Conservation (phyloP, 2,888 invertebrate species). For the Pandemis corylana region DNA sequence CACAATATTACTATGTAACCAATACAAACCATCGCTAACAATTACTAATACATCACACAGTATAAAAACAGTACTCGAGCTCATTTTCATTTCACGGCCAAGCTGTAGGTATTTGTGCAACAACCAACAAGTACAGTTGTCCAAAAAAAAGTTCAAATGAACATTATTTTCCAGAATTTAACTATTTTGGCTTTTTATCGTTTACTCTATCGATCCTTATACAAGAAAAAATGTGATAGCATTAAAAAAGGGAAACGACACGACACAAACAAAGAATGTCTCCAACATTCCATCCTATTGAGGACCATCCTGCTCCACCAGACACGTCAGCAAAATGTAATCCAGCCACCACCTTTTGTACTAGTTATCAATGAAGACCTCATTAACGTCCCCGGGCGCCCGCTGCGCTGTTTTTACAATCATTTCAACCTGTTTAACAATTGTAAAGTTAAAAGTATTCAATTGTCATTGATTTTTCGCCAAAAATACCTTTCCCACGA, state of each 20-base stretch:
- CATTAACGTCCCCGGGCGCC: background rate
- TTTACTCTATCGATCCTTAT: too few species aligned
- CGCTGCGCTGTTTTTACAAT: conserved; percentile 3
- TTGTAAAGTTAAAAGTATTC: conserved; percentile 8
- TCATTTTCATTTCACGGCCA: background rate
- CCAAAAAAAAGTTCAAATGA: too few species aligned
- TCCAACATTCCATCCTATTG: too few species aligned
- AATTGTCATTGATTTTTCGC: background rate
- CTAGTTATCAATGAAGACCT: background rate
- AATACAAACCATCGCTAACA: background rate
- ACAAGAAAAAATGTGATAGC: too few species aligned
- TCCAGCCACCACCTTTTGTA: background rate
- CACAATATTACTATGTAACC: background rate
- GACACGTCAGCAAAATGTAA: background rate
- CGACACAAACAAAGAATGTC: too few species aligned
- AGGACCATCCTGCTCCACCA: background rate
- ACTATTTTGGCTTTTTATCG: too few species aligned
- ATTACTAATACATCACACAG: conserved; percentile 1
- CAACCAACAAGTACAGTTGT: too few species aligned
- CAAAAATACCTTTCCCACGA: conserved; percentile 10
- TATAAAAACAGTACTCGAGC: background rate
- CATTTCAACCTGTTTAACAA: conserved; percentile 11
- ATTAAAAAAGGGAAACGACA: too few species aligned
- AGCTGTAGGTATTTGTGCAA: too few species aligned
- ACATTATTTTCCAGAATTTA: too few species aligned